These are phyloP conservation scores for Pseudotriccus pelzelni DNA, from an alignment of 2,797 vertebrate species.

Conservation along the genomic window DNA sequence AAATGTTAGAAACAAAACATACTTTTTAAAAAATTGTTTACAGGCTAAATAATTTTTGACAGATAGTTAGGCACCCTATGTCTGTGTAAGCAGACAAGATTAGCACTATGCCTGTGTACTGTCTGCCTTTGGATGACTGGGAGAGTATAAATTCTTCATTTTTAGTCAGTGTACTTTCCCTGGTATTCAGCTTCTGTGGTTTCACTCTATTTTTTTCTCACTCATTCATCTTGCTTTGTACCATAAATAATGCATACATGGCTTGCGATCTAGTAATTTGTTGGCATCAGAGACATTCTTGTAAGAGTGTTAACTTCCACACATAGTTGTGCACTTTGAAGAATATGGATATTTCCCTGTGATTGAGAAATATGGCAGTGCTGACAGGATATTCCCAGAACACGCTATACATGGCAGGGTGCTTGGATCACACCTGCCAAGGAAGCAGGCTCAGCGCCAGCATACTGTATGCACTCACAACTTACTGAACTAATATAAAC, in stretches of 20 bases:
- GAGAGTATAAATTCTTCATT: background rate
- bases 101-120: background rate
- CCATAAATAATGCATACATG: background rate
- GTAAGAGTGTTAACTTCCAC: slow-evolving; percentile 31
- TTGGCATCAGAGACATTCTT: background rate
- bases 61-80: background rate
- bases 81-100: background rate
- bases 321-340: slow-evolving; percentile 23
- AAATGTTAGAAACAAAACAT: background rate
- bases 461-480: background rate
- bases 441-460: background rate
- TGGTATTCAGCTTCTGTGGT: background rate
- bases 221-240: background rate
- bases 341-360: background rate
- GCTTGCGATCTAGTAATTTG: background rate
- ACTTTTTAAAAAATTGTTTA: background rate
- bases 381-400: slow-evolving; percentile 15
- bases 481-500: background rate
- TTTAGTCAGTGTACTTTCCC: background rate
- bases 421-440: slow-evolving; percentile 19
- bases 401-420: background rate
- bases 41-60: background rate
- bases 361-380: slow-evolving; percentile 29
- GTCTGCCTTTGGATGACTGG: background rate
- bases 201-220: background rate